Evolutionary conservation across 2,797 vertebrate species (phyloP).

Genomic region (Cheirogaleus major): DNA sequence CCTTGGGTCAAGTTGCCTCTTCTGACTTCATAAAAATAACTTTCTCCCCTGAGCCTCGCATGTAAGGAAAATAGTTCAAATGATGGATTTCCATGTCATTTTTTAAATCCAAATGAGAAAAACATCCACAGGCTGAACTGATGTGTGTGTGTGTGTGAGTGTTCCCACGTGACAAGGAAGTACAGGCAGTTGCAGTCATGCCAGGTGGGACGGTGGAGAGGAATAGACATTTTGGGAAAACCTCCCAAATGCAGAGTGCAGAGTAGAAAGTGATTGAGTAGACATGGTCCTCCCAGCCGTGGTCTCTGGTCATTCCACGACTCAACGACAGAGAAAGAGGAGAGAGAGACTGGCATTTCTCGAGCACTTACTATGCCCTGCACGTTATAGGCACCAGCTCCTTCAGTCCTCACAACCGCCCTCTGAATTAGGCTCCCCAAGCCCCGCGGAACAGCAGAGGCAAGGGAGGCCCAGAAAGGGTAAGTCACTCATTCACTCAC

Average conservation of each 20-base stretch:
- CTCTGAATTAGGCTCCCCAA: not conserved
- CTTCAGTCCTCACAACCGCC: not conserved
- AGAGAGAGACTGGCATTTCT: not conserved
- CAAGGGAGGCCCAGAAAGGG: not conserved
- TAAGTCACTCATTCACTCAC: not conserved
- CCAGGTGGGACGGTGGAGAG: not conserved
- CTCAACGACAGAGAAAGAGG: not conserved
- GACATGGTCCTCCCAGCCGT: accelerated
- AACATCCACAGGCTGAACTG: not conserved
- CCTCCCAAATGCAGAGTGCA: not conserved
- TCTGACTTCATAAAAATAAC: not conserved
- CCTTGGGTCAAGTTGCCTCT: accelerated
- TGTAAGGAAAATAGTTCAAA: not conserved
- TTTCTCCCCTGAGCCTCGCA: not conserved
- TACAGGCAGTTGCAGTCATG: accelerated
- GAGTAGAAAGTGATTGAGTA: not conserved
- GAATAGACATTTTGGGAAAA: not conserved
- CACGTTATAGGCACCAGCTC: accelerated
- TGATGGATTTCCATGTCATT: slow-evolving; percentile 4
- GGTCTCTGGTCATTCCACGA: accelerated
- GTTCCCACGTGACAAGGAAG: not conserved
- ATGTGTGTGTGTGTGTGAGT: not conserved
- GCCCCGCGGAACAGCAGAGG: not conserved
- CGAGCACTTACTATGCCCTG: accelerated
- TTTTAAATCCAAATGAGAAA: slow-evolving; percentile 37